Base-by-base conservation (phyloP, 2,888 invertebrate species). In the Anthophora plumipes region DNA sequence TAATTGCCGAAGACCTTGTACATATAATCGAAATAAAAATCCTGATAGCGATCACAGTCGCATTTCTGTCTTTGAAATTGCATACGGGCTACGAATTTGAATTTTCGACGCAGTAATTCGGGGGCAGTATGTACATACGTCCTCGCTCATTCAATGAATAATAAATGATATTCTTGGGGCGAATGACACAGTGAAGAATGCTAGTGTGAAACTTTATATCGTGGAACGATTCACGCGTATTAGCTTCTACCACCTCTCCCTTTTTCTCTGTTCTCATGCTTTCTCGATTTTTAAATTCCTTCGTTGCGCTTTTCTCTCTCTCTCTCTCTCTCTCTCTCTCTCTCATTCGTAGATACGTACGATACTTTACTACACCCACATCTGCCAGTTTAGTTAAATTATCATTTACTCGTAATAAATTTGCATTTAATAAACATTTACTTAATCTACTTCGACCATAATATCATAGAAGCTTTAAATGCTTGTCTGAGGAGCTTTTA, bases 111-210 rank as follows among this genome's bases (percentile, higher is more conserved):
- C 20, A 22, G 41, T 54, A 80, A 76, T 85, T 77, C 14, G 76
- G 59, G 75, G 77, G 31, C 69, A 77, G 20, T 54, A n/a, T n/a
- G n/a, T n/a, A n/a, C n/a, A n/a, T n/a, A 50, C 63, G 57, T 72
- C 69, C 70, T 64, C 50, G 52, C 55, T 59, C 63, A 71, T 76
- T 77, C 68, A 37, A 87, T 87, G 86, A 86, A 86, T 86, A 86
- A 86, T 83, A 80, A 86, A 85, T 86, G 80, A 85, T 66, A 54
- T 63, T 82, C 60, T n/a, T 43, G 74, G 43, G 59, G 77, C 63
- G 75, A 77, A 87, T 59, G 76, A 76, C 73, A 85, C 50, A 52
- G 68, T 22, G 22, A 83, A 72, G 87, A 85, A 87, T 87, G 75
- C 61, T 66, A 50, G 60, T 60, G 52, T 50, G 71, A 72, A n/a